Conservation (phyloP, 1,140 invertebrate genomes). For the Lethrus apterus region DNA sequence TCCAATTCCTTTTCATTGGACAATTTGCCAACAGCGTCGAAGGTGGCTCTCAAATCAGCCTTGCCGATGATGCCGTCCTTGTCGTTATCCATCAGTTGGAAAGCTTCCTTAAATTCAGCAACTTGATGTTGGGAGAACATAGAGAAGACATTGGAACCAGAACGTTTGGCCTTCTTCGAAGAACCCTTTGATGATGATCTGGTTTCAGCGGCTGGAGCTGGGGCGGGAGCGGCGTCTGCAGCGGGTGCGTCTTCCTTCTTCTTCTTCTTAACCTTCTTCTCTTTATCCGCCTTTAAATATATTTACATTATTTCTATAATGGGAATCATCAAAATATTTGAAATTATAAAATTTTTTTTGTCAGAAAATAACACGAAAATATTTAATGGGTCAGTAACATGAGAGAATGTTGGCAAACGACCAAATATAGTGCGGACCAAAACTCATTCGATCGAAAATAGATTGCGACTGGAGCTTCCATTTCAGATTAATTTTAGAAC, state of each 20-base stretch:
- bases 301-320: neutral
- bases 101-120: slow-evolving; percentile 94
- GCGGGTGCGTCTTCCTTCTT: slow-evolving; percentile 56
- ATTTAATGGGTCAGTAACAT: neutral
- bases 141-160: slow-evolving; percentile 90
- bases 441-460: neutral
- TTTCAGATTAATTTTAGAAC: neutral
- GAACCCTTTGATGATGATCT: slow-evolving; percentile 52
- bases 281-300: slow-evolving; percentile 62
- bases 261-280: slow-evolving; percentile 77
- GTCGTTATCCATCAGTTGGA: slow-evolving; percentile 97
- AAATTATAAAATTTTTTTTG: neutral
- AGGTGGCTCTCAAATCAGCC: slow-evolving; percentile 90
- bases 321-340: neutral
- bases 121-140: slow-evolving; percentile 93
- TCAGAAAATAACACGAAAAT: neutral
- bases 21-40: slow-evolving; percentile 88
- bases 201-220: slow-evolving; percentile 50
- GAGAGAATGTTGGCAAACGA: neutral
- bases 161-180: slow-evolving; percentile 72
- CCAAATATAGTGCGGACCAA: slow-evolving; percentile 14
- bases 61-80: slow-evolving; percentile 93
- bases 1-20: slow-evolving; percentile 86
- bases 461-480: neutral
- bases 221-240: slow-evolving; percentile 50